Evolutionary conservation across 2,113 vertebrate species (phyloP), one percentile per base, ranked within the genome.

Genomic region (Sialia sialis): DNA sequence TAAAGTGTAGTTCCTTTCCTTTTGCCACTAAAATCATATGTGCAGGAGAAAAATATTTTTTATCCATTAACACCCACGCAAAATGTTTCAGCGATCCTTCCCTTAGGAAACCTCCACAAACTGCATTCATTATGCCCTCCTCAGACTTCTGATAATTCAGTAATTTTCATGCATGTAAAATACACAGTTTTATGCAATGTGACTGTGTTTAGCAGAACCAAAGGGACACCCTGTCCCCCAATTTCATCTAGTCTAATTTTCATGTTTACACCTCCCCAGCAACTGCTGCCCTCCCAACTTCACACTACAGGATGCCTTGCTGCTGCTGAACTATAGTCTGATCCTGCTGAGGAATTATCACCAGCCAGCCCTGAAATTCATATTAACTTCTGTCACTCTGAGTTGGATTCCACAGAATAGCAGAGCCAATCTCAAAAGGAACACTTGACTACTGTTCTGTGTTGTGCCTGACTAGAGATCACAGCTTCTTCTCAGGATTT

Each of bases 1-100:
- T 46, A 2, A 87, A 82, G 36, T 16, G 9, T 2, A 74, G 48
- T 7, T 74, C 55, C 70, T 59, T 81, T 84, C 36, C 41, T 93
- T 91, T 60, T 55, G 55, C 64, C 78, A 69, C 70, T 90, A 77
- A 87, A 91, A 55, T 54, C 8, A n/a, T 18, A 62, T 2, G 30
- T 59, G 51, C 8, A 7, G 78, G 55, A 83, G 32, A 91, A 83
- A 84, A 87, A 48, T 80, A 68, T 54, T 88, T 93, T 94, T 91
- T 73, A 79, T 66, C 70, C 52, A 89, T 90, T 91, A 94, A 95
- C 87, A 89, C 84, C 81, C 58, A 94, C 68, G 55, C 34, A 55
- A 19, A 70, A 49, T 3, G 8, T 43, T 91, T 69, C 54, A 83
- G 58, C 70, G 83, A 76, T 59, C 67, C 55, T 89, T 66, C 63